Percentiles rank a stretch among this genome's conserved stretches.
phyloP scores from a whole-genome alignment of 2,888 invertebrate species.

The Trisateles emortualis region DNA sequence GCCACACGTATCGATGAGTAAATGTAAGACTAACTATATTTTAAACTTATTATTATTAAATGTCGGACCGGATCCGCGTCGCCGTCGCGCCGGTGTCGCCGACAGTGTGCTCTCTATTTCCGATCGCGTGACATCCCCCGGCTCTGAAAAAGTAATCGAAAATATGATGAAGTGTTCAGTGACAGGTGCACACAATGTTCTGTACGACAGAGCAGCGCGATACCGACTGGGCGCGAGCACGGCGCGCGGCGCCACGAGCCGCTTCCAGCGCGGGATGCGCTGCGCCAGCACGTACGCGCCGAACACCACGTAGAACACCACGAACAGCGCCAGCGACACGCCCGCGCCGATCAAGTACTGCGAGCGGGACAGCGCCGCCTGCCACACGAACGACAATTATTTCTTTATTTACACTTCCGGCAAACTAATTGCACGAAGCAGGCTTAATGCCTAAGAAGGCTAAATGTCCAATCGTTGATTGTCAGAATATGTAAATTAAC shows the following conservation, averaged over 20 bases:
- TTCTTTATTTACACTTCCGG: neutral
- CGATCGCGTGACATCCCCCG: slow-evolving; percentile 30
- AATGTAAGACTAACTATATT: neutral
- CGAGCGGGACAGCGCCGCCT: slow-evolving; percentile 67
- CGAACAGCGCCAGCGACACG: slow-evolving; percentile 63
- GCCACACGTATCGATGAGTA: neutral
- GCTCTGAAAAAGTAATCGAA: slow-evolving; percentile 11
- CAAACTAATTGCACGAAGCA: no score
- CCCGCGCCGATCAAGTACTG: slow-evolving; percentile 67
- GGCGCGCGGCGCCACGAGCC: slow-evolving; percentile 63
- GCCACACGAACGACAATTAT: slow-evolving; percentile 19
- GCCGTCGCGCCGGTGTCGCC: slow-evolving; percentile 40
- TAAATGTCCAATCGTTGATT: no score
- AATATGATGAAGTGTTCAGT: neutral
- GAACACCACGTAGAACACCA: slow-evolving; percentile 68
- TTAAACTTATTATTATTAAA: neutral
- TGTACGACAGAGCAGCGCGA: neutral
- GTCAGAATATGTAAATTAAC: no score
- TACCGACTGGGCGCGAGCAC: slow-evolving; percentile 54
- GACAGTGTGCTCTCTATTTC: slow-evolving; percentile 36
- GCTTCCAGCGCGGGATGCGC: slow-evolving; percentile 65
- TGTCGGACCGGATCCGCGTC: slow-evolving; percentile 59
- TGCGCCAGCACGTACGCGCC: slow-evolving; percentile 70
- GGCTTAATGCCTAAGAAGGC: no score
- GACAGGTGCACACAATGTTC: no score